These are phyloP conservation scores for Propithecus perrieri DNA, from an alignment of 2,797 vertebrate species.

Conservation along the genomic window DNA sequence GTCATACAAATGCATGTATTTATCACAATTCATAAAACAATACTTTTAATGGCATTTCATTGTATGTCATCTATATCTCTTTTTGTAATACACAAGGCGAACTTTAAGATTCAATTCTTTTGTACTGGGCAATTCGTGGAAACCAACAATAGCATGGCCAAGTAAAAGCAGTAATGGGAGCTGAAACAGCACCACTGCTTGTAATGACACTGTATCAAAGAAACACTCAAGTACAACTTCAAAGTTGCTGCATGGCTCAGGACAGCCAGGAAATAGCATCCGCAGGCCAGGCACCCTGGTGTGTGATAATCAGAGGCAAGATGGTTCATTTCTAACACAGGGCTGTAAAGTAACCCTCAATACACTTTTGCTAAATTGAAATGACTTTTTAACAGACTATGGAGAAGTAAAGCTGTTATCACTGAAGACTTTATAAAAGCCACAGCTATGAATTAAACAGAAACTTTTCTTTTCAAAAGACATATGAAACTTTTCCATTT, in stretches of 20 bases:
- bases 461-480: background rate
- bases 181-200: no score
- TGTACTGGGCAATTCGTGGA: background rate
- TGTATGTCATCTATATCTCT: background rate
- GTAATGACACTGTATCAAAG: background rate
- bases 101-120: background rate
- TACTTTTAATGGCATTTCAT: background rate
- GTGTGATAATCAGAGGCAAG: background rate
- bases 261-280: background rate
- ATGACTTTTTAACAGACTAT: background rate
- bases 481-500: background rate
- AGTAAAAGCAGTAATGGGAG: background rate
- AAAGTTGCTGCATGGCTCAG: background rate
- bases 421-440: background rate
- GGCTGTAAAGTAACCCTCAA: background rate
- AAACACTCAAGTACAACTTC: background rate
- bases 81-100: background rate
- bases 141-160: background rate
- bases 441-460: background rate
- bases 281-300: background rate
- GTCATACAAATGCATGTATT: background rate
- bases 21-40: background rate
- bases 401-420: background rate
- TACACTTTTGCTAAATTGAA: background rate
- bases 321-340: background rate